Evolutionary conservation across 92 coral and sea anemone genomes (phyloP).

Genomic region (Palythoa caribaeorum): DNA sequence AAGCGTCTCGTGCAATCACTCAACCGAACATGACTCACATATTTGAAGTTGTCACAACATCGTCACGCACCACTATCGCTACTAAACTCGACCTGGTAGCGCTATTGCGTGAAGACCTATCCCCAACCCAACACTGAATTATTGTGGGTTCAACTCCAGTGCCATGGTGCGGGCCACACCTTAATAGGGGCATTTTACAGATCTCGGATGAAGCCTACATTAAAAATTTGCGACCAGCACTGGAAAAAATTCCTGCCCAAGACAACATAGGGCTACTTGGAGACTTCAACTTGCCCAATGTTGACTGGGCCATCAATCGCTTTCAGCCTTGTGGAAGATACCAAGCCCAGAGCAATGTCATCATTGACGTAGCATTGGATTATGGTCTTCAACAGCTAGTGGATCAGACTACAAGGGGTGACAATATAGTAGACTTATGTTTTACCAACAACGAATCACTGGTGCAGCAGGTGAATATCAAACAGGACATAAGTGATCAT

Average conservation of each 20-base stretch:
- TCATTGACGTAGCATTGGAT: not conserved
- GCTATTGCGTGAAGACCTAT: conserved; percentile 1
- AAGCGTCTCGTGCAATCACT: conserved; percentile 15
- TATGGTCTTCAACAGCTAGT: conserved; percentile 24
- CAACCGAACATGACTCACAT: conserved; percentile 20
- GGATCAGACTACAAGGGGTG: conserved; percentile 59
- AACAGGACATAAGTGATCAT: not conserved
- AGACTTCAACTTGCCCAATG: conserved; percentile 50
- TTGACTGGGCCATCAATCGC: conserved; percentile 33
- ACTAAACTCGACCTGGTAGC: not conserved
- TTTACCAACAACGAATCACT: not conserved
- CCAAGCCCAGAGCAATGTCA: not conserved
- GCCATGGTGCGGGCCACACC: conserved; percentile 3
- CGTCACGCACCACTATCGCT: not conserved
- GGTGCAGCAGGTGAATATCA: not conserved
- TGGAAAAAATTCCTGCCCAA: conserved; percentile 12
- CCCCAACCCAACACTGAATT: conserved; percentile 41
- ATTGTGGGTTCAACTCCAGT: conserved; percentile 22
- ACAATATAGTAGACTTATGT: conserved; percentile 49
- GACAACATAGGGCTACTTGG: conserved; percentile 16
- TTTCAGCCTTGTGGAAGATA: conserved; percentile 21
- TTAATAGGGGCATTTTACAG: conserved; percentile 47
- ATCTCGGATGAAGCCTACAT: conserved; percentile 12
- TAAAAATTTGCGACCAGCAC: no score
- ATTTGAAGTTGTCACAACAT: not conserved